Base-by-base conservation (phyloP, 2,888 invertebrate genomes). In the Dynastes hyllus region DNA sequence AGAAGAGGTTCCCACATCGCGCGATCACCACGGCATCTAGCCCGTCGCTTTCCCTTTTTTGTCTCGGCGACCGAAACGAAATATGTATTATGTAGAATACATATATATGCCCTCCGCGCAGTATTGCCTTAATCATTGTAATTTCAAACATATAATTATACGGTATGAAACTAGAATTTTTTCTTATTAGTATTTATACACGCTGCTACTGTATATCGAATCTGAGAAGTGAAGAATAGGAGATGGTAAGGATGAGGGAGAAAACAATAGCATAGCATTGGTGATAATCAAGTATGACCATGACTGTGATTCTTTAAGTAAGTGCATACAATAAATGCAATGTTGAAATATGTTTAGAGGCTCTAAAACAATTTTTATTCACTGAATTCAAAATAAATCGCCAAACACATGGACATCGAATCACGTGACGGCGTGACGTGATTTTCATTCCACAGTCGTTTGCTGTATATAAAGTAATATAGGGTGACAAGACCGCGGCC, bases 111-210 rank as follows among this genome's bases (percentile, higher is more conserved):
- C 45, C 66, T 6, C 22, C 22, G 13, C 22, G 16, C 40, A 45
- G 22, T 67, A 4, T 40, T n/a, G 22, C 55, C 45, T 61, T 45
- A 61, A 75, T 88, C 86, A 88, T 88, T 87, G 87, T 88, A 87
- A 89, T 89, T 88, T 86, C 86, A 88, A 88, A 88, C 88, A 86
- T 88, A 87, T 89, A 88, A 89, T 89, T 89, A 88, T 86, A 88
- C 85, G 86, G 85, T 81, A 84, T 84, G 86, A 5, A 27, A 22
- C 32, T 51, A 22, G 29, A 69, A 13, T 27, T 69, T 69, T 51
- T 69, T 69, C 87, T 88, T 88, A 87, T 88, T 86, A 87, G 37
- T 86, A 87, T 87, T 53, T 88, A 88, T 88, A 87, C 87, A 88
- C 86, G 89, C 88, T 86, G 89, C 89, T 89, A 89, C 88, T 88